Evolutionary conservation across 2,113 vertebrate species (phyloP), one percentile per base, ranked within the genome.

Genomic region (Oophaga pumilio): DNA sequence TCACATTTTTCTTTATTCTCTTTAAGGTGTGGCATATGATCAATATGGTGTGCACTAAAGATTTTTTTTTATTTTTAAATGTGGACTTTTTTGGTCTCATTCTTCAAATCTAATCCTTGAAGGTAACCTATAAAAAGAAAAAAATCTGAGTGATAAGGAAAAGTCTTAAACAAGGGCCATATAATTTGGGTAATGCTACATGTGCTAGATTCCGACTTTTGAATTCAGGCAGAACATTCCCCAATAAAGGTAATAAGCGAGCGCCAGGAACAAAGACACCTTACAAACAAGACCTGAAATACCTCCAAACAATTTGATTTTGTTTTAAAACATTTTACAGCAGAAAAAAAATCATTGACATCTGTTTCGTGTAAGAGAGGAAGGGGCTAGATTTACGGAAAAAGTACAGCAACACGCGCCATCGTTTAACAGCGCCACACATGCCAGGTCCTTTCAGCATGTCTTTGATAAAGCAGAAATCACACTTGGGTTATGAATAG

Each of bases 401-500:
- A 60, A n/a, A 15, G 22, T 52, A 66, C 7, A 64, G 56, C 20
- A 68, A 86, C 26, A 86, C 56, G 56, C 50, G 68, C 24, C 49
- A n/a, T n/a, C 43, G 26, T 56, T 28, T 86, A 77, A 60, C 12
- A 69, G 62, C 8, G 24, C 43, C n/a, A 62, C 28, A 69, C 20
- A 11, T 28, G 79, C 62, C 71, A 77, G n/a, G 52, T 9, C n/a
- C 18, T 52, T 85, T 33, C 24, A 86, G 64, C 50, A 50, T 43
- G 56, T 33, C 22, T 62, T n/a, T 86, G 85, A 86, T 79, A 79
- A 86, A 86, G 53, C 76, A 86, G 85, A 86, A 86, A 79, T 86
- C 85, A 86, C 85, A 86, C 85, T 79, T 86, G n/a, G n/a, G 76
- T 69, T 86, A 86, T 68, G 85, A 86, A 86, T 57, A 24, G 50